Base-by-base conservation (phyloP, 2,113 vertebrate genomes). In the Pimephales promelas region DNA sequence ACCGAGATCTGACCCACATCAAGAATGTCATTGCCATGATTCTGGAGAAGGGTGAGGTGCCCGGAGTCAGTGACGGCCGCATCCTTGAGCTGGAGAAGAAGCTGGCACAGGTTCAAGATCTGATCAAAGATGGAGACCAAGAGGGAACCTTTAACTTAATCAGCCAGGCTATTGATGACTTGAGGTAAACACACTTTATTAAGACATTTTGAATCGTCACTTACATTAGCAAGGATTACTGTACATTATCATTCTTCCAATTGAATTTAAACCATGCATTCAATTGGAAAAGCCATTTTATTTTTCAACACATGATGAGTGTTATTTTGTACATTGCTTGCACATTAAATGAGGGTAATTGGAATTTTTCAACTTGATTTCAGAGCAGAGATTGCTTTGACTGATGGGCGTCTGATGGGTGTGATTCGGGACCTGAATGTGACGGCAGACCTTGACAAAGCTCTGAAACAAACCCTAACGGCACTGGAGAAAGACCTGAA, bases 1-100 rank as follows among this genome's bases (percentile, higher is more conserved):
- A 0, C 47, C 84, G 90, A 0, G 61, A 92, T 80, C 90, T 97
- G 86, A 92, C 72, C 0, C 85, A 43, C 66, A 85, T 96, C 31
- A 83, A 89, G 66, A 57, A 82, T 4, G 83, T 84, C 1, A 88
- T 90, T 0, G 64, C 79, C 10, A 90, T 86, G 8, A 93, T 97
- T 68, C 52, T 61, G 85, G 91, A 95, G 24, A 91, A 88, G 0
- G 89, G 88, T 0, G 62, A 90, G 1, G 13, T 76, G 0, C 85
- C 94, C 0, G 92, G 87, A 0, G 62, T 90, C 2, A 93, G 86
- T 1, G 88, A 93, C 40, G 31, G 9, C 0, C 93, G 89, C 34
- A 92, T 97, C 52, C 85, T 31, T 76, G 93, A 88, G 2, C 90
- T 97, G 89, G 93, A 96, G 89, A 88, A 79, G 66, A 91, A 91